Base-by-base conservation (phyloP, 2,888 invertebrate genomes). In the Formica aserva region DNA sequence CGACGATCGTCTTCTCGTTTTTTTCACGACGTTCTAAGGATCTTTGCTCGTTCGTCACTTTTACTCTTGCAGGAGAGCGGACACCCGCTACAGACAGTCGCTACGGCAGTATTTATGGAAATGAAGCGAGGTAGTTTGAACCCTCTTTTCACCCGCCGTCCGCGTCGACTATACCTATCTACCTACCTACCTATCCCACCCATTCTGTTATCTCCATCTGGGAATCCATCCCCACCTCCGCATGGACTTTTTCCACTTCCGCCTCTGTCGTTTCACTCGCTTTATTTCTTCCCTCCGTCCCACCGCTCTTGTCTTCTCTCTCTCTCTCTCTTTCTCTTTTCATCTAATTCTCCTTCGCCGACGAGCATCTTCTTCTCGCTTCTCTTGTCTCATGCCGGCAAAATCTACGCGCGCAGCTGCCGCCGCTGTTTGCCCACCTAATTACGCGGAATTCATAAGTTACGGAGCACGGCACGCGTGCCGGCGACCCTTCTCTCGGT, bases 401-500 rank as follows among this genome's bases (percentile, higher is more conserved):
- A 69, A 89, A 89, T 89, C 83, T 85, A 72, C 60, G 41, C 80
- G 87, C 83, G 76, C 86, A 86, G 87, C 86, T 85, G 87, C 84
- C 71, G 85, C 86, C 87, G 83, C 88, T 92, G 91, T 93, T 94
- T 92, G 91, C 91, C 90, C 93, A 91, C 91, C 92, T 93, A 94
- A 94, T 93, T 94, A 92, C 91, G 90, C 87, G 91, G 88, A 92
- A 93, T 93, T 93, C 92, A 92, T 93, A 92, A 93, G 92, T 93
- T 91, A 91, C 90, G 83, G 81, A 74, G 69, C 60, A 52, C 60
- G 60, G 80, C 84, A 82, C 85, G 86, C 85, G 85, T 74, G 75
- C 84, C 84, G 76, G 32, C 48, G 35, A 76, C 81, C 85, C 86
- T 52, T n/a, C 83, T 81, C 71, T 86, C 74, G 72, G 55, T 82